Evolutionary conservation across 2,888 invertebrate genomes (phyloP).

Genomic region (Megamerina dolium): DNA sequence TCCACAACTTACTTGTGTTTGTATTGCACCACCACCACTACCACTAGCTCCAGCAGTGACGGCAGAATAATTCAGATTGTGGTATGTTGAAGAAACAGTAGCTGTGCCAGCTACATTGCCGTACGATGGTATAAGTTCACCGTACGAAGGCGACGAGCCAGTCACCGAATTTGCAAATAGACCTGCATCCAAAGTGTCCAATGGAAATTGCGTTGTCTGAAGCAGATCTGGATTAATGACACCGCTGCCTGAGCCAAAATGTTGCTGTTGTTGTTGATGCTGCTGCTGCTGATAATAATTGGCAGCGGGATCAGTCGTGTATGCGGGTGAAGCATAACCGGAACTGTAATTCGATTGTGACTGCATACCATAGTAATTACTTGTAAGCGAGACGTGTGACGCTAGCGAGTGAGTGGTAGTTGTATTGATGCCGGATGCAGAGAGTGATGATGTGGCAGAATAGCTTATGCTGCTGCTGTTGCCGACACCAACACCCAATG

Average conservation of each 20-base stretch:
- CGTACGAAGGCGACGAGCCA: constrained; percentile 36
- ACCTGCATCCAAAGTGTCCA: constrained; percentile 36
- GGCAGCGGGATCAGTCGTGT: constrained; percentile 17
- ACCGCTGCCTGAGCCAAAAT: constrained; percentile 8
- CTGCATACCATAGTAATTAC: constrained; percentile 33
- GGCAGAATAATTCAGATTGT: constrained; percentile 29
- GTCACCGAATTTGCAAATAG: constrained; percentile 27
- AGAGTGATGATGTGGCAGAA: background rate
- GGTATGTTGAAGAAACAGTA: constrained; percentile 22
- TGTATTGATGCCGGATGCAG: constrained; percentile 10
- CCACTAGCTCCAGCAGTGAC: constrained; percentile 20
- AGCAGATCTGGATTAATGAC: constrained; percentile 18
- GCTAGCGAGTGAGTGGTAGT: constrained; percentile 17
- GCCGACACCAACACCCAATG: constrained; percentile 11
- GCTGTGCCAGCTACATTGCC: constrained; percentile 11
- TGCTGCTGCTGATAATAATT: constrained; percentile 27
- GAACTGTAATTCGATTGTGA: constrained; percentile 43
- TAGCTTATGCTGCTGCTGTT: constrained; percentile 12
- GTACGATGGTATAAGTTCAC: constrained; percentile 35
- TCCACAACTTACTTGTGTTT: constrained; percentile 28
- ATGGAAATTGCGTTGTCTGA: constrained; percentile 16
- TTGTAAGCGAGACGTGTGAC: constrained; percentile 16
- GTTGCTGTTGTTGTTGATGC: constrained; percentile 26
- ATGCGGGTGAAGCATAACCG: constrained; percentile 42
- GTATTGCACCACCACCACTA: constrained; percentile 16